Conservation (phyloP, 1,140 invertebrate genomes). For the Bacillus rossius region DNA sequence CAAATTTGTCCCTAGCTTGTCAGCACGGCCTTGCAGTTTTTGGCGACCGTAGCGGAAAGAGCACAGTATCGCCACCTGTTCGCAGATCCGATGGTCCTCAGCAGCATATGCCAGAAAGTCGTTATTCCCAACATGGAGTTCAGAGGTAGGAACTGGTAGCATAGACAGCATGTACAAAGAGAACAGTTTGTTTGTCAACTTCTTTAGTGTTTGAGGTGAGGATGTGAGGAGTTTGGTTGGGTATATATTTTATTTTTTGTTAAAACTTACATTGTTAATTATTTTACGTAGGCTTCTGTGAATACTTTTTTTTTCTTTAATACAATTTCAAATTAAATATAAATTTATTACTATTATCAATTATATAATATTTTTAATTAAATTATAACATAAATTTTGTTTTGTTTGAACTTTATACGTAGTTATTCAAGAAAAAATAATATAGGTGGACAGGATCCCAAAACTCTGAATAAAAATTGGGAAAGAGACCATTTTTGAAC, state of each 20-base stretch:
- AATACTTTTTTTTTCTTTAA: neutral
- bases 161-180: too few relatives aligned
- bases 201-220: too few relatives aligned
- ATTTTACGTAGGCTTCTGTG: neutral
- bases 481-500: too few relatives aligned
- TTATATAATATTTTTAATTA: neutral
- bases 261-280: neutral
- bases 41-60: slow-evolving; percentile 90
- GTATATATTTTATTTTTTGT: too few relatives aligned
- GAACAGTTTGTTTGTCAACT: too few relatives aligned
- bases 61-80: slow-evolving; percentile 84
- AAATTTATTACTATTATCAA: slow-evolving; percentile 1
- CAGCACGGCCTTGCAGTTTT: slow-evolving; percentile 92
- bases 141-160: slow-evolving; percentile 52
- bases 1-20: slow-evolving; percentile 76
- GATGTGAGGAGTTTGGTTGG: too few relatives aligned
- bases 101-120: slow-evolving; percentile 94
- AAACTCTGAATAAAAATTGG: too few relatives aligned
- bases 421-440: too few relatives aligned
- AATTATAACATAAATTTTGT: neutral
- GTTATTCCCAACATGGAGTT: slow-evolving; percentile 98
- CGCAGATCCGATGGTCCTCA: slow-evolving; percentile 77
- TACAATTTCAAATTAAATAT: slow-evolving; percentile 5
- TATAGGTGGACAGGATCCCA: too few relatives aligned
- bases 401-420: too few relatives aligned